Base-by-base conservation (phyloP, 2,888 invertebrate genomes). In the Oxystoma pomonae region DNA sequence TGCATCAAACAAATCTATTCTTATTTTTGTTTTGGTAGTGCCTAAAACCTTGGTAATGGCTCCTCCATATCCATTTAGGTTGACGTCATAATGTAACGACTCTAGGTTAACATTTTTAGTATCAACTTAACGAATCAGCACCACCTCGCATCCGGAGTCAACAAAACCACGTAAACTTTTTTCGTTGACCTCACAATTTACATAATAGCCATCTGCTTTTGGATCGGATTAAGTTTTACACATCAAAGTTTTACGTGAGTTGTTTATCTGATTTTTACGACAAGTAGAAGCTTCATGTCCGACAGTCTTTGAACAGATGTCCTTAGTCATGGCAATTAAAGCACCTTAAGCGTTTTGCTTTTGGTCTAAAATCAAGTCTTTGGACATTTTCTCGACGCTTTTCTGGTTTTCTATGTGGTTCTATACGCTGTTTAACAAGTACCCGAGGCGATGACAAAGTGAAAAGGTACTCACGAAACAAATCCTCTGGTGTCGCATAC, bases 111-210 rank as follows among this genome's bases (percentile, higher is more conserved):
- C n/a, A n/a, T n/a, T 58, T 58, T 35, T 12, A 35, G 35, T 50
- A 58, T 58, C 58, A 58, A 22, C 49, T 58, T 58, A 5, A 35
- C 58, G 58, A 58, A 58, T 58, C 9, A 58, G 22, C 7, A 58
- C 58, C 49, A 58, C 58, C 20, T 59, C 52, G 49, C 58, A 58
- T 7, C 59, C 59, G 52, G 59, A 9, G 16, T 59, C 59, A 5
- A 59, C 59, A 52, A 58, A 58, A 18, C 59, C 59, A n/a, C n/a
- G n/a, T n/a, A n/a, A n/a, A n/a, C n/a, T n/a, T n/a, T n/a, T n/a
- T n/a, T n/a, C n/a, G n/a, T n/a, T n/a, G n/a, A n/a, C n/a, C n/a
- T n/a, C n/a, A n/a, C n/a, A n/a, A n/a, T n/a, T n/a, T n/a, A n/a
- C n/a, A n/a, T n/a, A n/a, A n/a, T n/a, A n/a, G n/a, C n/a, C n/a